phyloP scores from a whole-genome alignment of 2,888 invertebrate genomes.

The Dasypogon diadema region DNA sequence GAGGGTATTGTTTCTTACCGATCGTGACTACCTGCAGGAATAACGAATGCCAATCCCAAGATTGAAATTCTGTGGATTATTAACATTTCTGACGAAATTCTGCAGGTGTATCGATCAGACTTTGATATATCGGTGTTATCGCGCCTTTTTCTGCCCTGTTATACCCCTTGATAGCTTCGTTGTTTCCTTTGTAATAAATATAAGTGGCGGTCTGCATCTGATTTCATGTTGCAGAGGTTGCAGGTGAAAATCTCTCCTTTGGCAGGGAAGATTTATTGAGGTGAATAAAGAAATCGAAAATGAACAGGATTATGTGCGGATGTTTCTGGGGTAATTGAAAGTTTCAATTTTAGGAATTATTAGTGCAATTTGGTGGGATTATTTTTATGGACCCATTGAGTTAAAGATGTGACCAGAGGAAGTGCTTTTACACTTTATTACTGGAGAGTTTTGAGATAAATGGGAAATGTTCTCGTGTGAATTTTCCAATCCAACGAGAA shows the following conservation, averaged over 20 bases:
- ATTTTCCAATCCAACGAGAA: too few relatives aligned
- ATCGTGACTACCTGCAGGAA: slow-evolving; percentile 11
- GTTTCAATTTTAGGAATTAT: background rate
- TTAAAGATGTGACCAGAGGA: too few relatives aligned
- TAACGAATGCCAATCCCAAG: background rate
- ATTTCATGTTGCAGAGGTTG: background rate
- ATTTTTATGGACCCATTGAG: too few relatives aligned
- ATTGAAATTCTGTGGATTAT: slow-evolving; percentile 10
- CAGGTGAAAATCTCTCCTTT: slow-evolving; percentile 18
- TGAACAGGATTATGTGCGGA: slow-evolving; percentile 27
- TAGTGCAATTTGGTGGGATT: slow-evolving; percentile 3
- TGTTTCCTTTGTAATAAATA: slow-evolving; percentile 28
- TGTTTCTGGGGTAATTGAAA: background rate
- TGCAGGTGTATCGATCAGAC: slow-evolving; percentile 36
- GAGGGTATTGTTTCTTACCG: background rate
- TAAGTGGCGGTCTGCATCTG: slow-evolving; percentile 21
- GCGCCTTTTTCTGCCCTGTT: background rate
- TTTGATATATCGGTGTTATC: slow-evolving; percentile 17
- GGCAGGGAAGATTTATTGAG: slow-evolving; percentile 7
- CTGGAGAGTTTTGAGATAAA: too few relatives aligned
- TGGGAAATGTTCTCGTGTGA: too few relatives aligned
- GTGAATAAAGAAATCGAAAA: background rate
- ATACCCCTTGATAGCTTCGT: background rate
- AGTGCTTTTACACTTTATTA: too few relatives aligned
- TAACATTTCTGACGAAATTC: slow-evolving; percentile 43